Evolutionary conservation across 2,797 vertebrate genomes (phyloP).

Genomic region (Bradypus variegatus): DNA sequence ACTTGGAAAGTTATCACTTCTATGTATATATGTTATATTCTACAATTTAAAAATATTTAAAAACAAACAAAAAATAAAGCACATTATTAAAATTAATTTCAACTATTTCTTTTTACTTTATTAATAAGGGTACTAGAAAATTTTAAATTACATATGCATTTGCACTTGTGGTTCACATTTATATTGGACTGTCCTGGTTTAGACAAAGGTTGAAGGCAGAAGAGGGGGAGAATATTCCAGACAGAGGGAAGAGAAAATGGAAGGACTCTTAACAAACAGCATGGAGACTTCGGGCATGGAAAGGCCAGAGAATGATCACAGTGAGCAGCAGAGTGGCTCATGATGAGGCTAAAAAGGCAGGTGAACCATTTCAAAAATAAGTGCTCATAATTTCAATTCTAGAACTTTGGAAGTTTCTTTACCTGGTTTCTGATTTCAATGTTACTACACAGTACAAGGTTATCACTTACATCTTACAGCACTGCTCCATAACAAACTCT

Average conservation of each 20-base stretch:
- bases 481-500: slow-evolving; percentile 3
- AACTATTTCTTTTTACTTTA: neutral
- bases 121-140: neutral
- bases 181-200: neutral
- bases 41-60: too few relatives aligned
- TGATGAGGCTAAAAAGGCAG: neutral
- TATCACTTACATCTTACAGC: neutral
- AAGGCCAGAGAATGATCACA: neutral
- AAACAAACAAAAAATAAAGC: neutral
- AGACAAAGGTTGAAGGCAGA: neutral
- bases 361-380: neutral
- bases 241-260: neutral
- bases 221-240: neutral
- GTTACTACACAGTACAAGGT: slow-evolving; percentile 31
- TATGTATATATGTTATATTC: too few relatives aligned
- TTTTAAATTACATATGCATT: neutral
- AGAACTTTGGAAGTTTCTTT: slow-evolving; percentile 7
- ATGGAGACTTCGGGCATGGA: neutral
- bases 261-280: neutral
- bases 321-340: neutral
- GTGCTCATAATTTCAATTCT: neutral
- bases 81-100: neutral
- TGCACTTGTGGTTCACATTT: neutral
- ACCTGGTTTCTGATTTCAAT: neutral
- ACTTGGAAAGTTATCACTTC: too few relatives aligned